Evolutionary conservation across 2,113 vertebrate species (phyloP).

Genomic region (Corythoichthys intestinalis): DNA sequence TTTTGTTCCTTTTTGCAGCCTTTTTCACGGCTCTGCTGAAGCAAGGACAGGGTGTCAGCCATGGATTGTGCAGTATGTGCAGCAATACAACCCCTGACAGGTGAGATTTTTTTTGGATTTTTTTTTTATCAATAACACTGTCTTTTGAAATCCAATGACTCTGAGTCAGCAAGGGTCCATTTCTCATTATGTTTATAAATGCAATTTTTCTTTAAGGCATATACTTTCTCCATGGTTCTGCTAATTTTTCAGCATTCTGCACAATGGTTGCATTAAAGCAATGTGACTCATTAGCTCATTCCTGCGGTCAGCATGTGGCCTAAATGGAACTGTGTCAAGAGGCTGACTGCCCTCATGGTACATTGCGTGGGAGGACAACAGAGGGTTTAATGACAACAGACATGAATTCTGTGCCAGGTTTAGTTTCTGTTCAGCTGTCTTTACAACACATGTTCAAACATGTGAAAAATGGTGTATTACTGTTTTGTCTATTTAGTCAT

Average conservation of each 20-base stretch:
- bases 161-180: constrained; percentile 6
- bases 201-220: constrained; percentile 47
- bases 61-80: constrained; percentile 43
- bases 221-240: constrained; percentile 47
- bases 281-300: constrained; percentile 58
- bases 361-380: constrained; percentile 54
- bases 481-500: too few species aligned
- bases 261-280: constrained; percentile 42
- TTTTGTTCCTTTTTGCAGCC: constrained; percentile 6
- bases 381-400: constrained; percentile 57
- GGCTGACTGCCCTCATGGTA: constrained; percentile 55
- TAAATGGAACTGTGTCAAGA: constrained; percentile 68
- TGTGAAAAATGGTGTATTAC: neutral
- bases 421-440: constrained; percentile 12
- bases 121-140: constrained; percentile 40
- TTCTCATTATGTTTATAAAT: constrained; percentile 26
- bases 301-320: constrained; percentile 61
- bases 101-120: constrained; percentile 17
- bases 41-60: constrained; percentile 20
- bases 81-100: constrained; percentile 41
- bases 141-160: constrained; percentile 29
- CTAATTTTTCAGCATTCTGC: constrained; percentile 52
- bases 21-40: constrained; percentile 20
- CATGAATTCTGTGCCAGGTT: constrained; percentile 30
- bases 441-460: constrained; percentile 10